Evolutionary conservation across 2,797 vertebrate genomes (phyloP).

Genomic region (Falco columbarius): DNA sequence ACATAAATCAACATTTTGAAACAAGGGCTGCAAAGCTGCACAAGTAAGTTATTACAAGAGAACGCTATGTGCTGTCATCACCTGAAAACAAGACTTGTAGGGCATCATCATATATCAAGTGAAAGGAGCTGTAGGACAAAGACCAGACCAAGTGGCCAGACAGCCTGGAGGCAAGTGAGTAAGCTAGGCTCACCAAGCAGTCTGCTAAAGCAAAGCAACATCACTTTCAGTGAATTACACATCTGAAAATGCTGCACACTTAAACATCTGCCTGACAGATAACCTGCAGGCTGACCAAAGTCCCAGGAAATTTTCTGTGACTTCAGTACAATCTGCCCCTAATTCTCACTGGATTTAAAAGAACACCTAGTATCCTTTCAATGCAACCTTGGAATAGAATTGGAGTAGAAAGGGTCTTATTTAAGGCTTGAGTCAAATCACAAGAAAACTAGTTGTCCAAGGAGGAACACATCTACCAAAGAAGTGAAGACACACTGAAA

Average conservation of each 20-base stretch:
- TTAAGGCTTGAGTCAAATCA: neutral
- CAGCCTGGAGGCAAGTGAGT: neutral
- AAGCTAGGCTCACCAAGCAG: neutral
- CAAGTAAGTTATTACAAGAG: neutral
- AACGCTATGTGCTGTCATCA: rapidly evolving
- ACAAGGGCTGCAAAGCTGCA: neutral
- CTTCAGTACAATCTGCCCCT: neutral
- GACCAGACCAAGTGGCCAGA: neutral
- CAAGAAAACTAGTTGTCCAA: neutral
- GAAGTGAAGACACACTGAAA: neutral
- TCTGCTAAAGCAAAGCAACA: neutral
- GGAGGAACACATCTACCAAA: neutral
- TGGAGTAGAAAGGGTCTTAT: neutral
- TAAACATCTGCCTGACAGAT: neutral
- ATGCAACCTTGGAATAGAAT: neutral
- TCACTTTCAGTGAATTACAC: neutral
- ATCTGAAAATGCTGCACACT: neutral
- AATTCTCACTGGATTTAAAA: neutral
- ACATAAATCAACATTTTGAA: neutral
- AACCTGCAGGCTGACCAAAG: neutral
- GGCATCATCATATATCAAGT: neutral
- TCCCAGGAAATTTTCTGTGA: neutral
- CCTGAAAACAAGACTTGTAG: neutral
- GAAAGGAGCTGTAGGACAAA: neutral
- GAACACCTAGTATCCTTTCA: neutral